A percentile compares a stretch with the other conserved stretches of the same genome.
phyloP scores from a whole-genome alignment of 2,888 invertebrate genomes.

The Drosophila quasianomalipes region DNA sequence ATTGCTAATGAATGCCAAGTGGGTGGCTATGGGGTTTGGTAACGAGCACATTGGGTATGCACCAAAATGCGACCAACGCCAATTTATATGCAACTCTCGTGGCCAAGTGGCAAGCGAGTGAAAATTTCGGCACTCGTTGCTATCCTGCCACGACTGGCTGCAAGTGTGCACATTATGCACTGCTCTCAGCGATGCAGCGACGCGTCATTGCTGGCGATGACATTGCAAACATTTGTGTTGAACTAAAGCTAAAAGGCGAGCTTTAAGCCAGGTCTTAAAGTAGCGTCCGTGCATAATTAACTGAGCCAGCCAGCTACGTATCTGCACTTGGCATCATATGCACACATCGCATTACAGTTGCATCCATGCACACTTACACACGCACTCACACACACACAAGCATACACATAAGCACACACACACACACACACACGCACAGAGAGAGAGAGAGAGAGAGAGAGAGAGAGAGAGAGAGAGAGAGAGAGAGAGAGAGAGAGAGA shows the following conservation, averaged over 20 bases:
- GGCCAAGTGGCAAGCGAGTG: conserved; percentile 52
- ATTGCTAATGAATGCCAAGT: conserved; percentile 80
- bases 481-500: not conserved
- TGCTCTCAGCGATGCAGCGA: conserved; percentile 28
- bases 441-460: too few relatives aligned
- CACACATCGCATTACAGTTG: conserved; percentile 48
- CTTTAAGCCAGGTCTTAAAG: conserved; percentile 70
- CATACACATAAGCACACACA: conserved; percentile 16
- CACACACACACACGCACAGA: not conserved
- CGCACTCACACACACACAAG: conserved; percentile 11
- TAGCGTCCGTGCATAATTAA: conserved; percentile 74
- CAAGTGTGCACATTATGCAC: conserved; percentile 70
- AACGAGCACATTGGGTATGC: conserved; percentile 22
- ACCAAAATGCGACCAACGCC: conserved; percentile 60
- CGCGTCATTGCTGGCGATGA: conserved; percentile 40
- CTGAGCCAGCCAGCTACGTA: conserved; percentile 42
- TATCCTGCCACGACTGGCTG: conserved; percentile 43
- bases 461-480: too few relatives aligned
- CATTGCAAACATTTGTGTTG: conserved; percentile 65
- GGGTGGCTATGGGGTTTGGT: conserved; percentile 33
- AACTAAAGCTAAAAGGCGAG: conserved; percentile 33
- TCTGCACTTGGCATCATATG: conserved; percentile 60
- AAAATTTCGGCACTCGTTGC: conserved; percentile 55
- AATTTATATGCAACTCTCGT: conserved; percentile 74
- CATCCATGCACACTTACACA: conserved; percentile 12